Evolutionary conservation across 2,888 invertebrate species (phyloP).

Genomic region (Gnatocerus cornutus): DNA sequence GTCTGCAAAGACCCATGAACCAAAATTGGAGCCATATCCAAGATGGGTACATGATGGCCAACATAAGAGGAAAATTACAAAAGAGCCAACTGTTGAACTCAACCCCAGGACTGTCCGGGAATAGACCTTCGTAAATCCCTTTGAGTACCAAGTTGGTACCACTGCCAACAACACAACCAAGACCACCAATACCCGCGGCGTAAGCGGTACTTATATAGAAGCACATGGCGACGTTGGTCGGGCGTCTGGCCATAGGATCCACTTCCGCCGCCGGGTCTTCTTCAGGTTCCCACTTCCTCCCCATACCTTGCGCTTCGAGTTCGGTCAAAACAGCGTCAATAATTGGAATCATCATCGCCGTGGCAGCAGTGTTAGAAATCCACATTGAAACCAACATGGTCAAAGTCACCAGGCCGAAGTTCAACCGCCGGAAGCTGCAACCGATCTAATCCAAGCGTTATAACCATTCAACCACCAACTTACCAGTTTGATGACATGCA

Average conservation of each 20-base stretch:
- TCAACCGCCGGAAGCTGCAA: slow-evolving; percentile 76
- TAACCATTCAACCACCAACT: slow-evolving; percentile 37
- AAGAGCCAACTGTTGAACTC: slow-evolving; percentile 89
- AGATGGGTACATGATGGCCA: slow-evolving; percentile 80
- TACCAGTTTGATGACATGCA: slow-evolving; percentile 83
- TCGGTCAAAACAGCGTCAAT: slow-evolving; percentile 89
- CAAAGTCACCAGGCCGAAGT: slow-evolving; percentile 89
- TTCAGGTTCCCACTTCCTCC: slow-evolving; percentile 74
- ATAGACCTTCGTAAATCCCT: slow-evolving; percentile 73
- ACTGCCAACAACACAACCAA: slow-evolving; percentile 74
- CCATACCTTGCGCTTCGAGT: slow-evolving; percentile 83
- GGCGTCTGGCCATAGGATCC: slow-evolving; percentile 61
- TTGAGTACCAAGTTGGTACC: slow-evolving; percentile 91
- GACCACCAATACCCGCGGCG: slow-evolving; percentile 82
- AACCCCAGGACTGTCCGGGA: slow-evolving; percentile 76
- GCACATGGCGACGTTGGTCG: slow-evolving; percentile 83
- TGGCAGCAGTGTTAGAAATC: slow-evolving; percentile 96
- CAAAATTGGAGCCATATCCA: slow-evolving; percentile 85
- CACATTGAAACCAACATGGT: slow-evolving; percentile 97
- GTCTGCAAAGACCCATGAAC: slow-evolving; percentile 79
- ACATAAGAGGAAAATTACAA: slow-evolving; percentile 85
- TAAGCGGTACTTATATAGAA: slow-evolving; percentile 87
- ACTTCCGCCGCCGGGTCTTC: slow-evolving; percentile 2
- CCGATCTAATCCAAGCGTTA: slow-evolving; percentile 59
- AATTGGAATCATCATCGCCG: slow-evolving; percentile 96